Percentiles rank a stretch among this genome's conserved stretches.
phyloP scores from a whole-genome alignment of 2,888 invertebrate genomes.

The Oscheius sp. region DNA sequence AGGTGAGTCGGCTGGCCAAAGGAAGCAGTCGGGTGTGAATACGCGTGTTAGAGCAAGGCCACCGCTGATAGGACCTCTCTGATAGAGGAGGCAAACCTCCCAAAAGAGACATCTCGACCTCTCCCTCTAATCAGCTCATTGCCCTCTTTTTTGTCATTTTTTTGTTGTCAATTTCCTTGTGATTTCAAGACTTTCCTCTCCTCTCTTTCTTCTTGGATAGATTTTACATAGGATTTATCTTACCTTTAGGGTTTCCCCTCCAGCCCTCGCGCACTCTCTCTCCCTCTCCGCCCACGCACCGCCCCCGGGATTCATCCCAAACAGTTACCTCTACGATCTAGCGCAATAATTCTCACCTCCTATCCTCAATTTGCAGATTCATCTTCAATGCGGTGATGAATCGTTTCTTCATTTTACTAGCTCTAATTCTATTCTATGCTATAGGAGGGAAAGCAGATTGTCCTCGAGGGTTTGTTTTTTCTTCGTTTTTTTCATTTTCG shows the following conservation, averaged over 20 bases:
- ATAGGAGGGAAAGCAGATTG: not conserved
- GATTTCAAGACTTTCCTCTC: not conserved
- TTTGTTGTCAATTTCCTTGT: not conserved
- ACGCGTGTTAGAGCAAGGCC: slow-evolving; percentile 26
- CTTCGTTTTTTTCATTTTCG: no score
- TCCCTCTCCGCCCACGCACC: slow-evolving; percentile 14
- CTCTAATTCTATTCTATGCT: not conserved
- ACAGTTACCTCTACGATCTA: slow-evolving; percentile 4
- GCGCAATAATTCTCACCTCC: not conserved
- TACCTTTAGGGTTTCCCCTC: not conserved
- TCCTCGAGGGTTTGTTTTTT: slow-evolving; percentile 5
- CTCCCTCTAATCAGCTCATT: not conserved
- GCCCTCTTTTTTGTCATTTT: not conserved
- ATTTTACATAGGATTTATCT: not conserved
- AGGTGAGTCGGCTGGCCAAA: slow-evolving; percentile 11
- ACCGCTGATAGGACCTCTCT: slow-evolving; percentile 25
- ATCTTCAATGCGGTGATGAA: slow-evolving; percentile 1
- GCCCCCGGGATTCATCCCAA: slow-evolving; percentile 15
- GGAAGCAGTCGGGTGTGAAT: slow-evolving; percentile 29
- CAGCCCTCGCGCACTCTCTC: not conserved
- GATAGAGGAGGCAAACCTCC: slow-evolving; percentile 7
- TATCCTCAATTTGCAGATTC: not conserved
- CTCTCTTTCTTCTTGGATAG: not conserved
- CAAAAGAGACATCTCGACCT: not conserved
- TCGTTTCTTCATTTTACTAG: not conserved